Conservation (phyloP, 2,888 invertebrate species). For the Pollenia griseotomentosa region DNA sequence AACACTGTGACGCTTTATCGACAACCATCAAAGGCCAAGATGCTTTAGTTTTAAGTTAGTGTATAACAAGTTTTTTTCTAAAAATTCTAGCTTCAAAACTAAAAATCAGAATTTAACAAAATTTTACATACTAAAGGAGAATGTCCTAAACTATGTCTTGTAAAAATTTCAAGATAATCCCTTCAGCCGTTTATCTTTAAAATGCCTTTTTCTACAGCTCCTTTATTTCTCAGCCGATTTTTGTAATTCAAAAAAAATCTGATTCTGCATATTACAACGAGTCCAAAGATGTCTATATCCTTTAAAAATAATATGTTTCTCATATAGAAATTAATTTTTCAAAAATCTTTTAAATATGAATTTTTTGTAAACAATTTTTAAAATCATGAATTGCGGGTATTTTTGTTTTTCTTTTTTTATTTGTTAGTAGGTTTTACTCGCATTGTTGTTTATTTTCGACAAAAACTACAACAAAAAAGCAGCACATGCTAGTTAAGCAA, state of each 20-base stretch:
- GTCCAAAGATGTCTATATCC: conserved; percentile 51
- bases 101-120: conserved; percentile 67
- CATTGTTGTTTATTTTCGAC: conserved; percentile 22
- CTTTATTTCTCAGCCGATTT: conserved; percentile 76
- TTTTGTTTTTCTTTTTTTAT: conserved; percentile 32
- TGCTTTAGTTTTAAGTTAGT: conserved; percentile 16
- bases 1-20: conserved; percentile 5
- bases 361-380: conserved; percentile 71
- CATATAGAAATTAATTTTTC: conserved; percentile 78
- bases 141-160: not conserved
- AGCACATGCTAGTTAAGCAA: conserved; percentile 65
- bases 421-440: conserved; percentile 11
- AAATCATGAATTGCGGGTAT: conserved; percentile 53
- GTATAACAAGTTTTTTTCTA: conserved; percentile 77
- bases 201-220: conserved; percentile 71
- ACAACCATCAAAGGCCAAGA: conserved; percentile 13
- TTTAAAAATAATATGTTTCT: conserved; percentile 62
- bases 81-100: conserved; percentile 76
- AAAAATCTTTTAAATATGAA: conserved; percentile 80
- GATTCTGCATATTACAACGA: conserved; percentile 74
- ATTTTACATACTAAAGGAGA: conserved; percentile 53
- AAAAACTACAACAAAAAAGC: conserved; percentile 22
- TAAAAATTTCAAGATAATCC: conserved; percentile 66
- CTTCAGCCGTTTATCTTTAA: conserved; percentile 53
- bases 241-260: conserved; percentile 78